phyloP scores from a whole-genome alignment of 2,888 invertebrate species.

The Eupithecia subumbrata region DNA sequence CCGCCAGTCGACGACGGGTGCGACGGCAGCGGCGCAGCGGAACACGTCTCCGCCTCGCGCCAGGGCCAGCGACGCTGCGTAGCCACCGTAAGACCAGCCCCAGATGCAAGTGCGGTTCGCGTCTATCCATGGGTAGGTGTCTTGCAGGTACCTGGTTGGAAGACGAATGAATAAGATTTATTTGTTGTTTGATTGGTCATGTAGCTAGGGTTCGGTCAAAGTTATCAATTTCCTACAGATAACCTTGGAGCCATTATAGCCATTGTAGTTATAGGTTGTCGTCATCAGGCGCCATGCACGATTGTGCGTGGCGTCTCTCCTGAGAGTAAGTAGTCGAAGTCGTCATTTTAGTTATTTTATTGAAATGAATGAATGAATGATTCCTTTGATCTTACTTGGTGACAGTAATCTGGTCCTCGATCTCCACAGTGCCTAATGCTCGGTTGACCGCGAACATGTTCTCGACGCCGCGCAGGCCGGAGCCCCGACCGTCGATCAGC shows the following conservation, averaged over 20 bases:
- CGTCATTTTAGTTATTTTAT: too few relatives aligned
- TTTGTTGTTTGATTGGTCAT: neutral
- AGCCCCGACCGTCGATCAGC: constrained; percentile 95
- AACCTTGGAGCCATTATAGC: too few relatives aligned
- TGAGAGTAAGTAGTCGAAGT: too few relatives aligned
- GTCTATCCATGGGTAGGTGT: constrained; percentile 89
- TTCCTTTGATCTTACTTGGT: constrained; percentile 83
- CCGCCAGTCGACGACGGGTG: constrained; percentile 98
- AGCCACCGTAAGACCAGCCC: constrained; percentile 99
- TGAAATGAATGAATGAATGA: too few relatives aligned
- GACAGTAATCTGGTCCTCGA: constrained; percentile 95
- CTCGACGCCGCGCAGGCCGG: constrained; percentile 92
- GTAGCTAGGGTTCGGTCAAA: neutral
- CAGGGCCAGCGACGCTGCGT: constrained; percentile 94
- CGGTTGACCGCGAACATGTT: constrained; percentile 93
- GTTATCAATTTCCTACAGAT: neutral
- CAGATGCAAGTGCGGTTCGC: constrained; percentile 93
- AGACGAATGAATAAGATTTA: neutral
- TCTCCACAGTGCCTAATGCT: constrained; percentile 94
- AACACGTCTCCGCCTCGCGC: constrained; percentile 92
- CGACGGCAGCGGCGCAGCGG: constrained; percentile 97
- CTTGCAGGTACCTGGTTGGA: constrained; percentile 84
- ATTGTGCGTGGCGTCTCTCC: too few relatives aligned
- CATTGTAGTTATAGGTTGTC: too few relatives aligned
- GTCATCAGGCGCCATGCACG: too few relatives aligned